Evolutionary conservation across 2,888 invertebrate genomes (phyloP), one percentile per base, ranked within the genome.

Genomic region (Hydraecia micacea): DNA sequence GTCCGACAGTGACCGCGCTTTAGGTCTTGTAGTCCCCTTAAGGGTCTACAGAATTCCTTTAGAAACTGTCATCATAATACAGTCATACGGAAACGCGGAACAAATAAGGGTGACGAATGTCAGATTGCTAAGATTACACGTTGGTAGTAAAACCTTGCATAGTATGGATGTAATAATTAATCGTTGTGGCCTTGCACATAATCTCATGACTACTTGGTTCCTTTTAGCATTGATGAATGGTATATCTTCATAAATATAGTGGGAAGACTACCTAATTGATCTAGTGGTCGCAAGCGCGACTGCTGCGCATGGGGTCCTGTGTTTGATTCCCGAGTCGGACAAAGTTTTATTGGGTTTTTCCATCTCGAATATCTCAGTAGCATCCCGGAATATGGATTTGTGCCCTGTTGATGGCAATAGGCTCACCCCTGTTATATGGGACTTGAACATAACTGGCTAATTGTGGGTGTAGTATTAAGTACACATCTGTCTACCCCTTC

Each of bases 21-120:
- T n/a, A n/a, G n/a, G n/a, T n/a, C n/a, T n/a, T n/a, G n/a, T n/a
- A n/a, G n/a, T n/a, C n/a, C n/a, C n/a, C n/a, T n/a, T n/a, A n/a
- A n/a, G n/a, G 6, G 52, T 0, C 21, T 68, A 3, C 7, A 78
- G 25, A 42, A 52, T 25, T 52, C 21, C 4, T 15, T 28, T 49
- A 69, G 8, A 18, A 55, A 62, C 60, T 28, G 52, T 75, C 67
- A 83, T 75, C 60, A 83, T 77, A 6, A 68, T 32, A 55, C 42
- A 25, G 83, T 52, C 42, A 83, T 67, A 21, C 79, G 84, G 65
- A 79, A 80, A 80, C n/a, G 13, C 79, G 80, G 79, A 84, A 84
- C 78, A 28, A 77, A 70, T 66, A 36, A 70, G 65, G 60, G 52
- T 80, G 80, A 80, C 84, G 84, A 84, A 84, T 84, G 86, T 81